These are phyloP conservation scores for Temnothorax nylanderi DNA, from an alignment of 1,140 invertebrate species.

Conservation along the genomic window DNA sequence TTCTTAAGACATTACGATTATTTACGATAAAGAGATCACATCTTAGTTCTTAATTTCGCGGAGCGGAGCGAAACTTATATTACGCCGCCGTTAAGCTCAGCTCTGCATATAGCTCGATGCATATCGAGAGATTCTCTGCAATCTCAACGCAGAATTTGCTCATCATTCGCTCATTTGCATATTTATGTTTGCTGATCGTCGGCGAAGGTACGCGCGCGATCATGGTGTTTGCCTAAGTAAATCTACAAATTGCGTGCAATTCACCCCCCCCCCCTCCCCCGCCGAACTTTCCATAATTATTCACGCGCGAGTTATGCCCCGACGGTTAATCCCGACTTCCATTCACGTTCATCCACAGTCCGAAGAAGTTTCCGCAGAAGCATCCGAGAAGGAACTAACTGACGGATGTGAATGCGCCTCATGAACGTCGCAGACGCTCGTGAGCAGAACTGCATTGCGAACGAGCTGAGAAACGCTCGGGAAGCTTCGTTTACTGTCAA, in stretches of 20 bases:
- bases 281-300: conserved; percentile 32
- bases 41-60: neutral
- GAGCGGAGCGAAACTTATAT: neutral
- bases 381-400: conserved; percentile 14
- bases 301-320: conserved; percentile 29
- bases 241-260: conserved; percentile 20
- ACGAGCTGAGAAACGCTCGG: neutral
- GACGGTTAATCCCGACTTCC: conserved; percentile 22
- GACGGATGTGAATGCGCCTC: neutral
- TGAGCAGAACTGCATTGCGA: neutral
- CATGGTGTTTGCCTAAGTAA: conserved; percentile 8
- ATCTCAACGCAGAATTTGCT: neutral
- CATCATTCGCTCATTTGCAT: conserved; percentile 29
- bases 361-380: conserved; percentile 9
- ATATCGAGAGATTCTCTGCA: neutral
- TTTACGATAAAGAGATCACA: neutral
- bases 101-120: neutral
- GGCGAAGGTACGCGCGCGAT: conserved; percentile 4
- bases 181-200: conserved; percentile 35
- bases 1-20: neutral
- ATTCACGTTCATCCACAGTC: conserved; percentile 5
- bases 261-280: neutral
- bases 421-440: neutral
- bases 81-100: neutral
- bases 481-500: neutral